Base-by-base conservation (phyloP, 2,888 invertebrate genomes). In the Lottia gigantea region DNA sequence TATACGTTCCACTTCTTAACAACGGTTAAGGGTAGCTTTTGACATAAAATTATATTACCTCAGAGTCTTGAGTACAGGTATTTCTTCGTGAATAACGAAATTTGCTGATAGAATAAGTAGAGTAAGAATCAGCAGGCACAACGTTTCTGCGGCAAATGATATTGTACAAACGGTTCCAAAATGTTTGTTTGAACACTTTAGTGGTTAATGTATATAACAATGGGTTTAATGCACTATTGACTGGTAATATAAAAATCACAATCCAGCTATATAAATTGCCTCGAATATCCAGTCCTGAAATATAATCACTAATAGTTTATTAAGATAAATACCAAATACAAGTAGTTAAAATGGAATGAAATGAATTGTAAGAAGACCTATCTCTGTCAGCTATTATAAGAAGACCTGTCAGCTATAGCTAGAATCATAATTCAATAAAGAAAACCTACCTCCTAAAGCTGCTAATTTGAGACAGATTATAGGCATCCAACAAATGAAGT, bases 401-500 rank as follows among this genome's bases (percentile, higher is more conserved):
- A n/a, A n/a, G n/a, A n/a, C n/a, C 31, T 31, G 31, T 31, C 31
- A 31, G 2, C n/a, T n/a, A n/a, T 31, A 31, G 31, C 40, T 8
- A 40, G 7, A 40, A 40, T 11, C 1, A 40, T 40, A 40, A 40
- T 40, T 4, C 11, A 40, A 40, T 40, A 11, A 19, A 26, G 25
- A 47, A 45, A 15, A 47, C 73, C 71, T 67, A 80, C 80, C 80
- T 66, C 72, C 46, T 12, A 80, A 61, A 31, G 80, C 79, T 26
- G 74, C 49, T 11, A 78, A 66, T 55, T 80, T 80, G 49, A 80
- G 73, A 26, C 74, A 71, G 63, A 80, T 80, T 66, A 80, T 75
- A 16, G 80, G 80, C 12, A 76, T 66, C 80, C 80, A 80, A 55
- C 80, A 80, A 26, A 77, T 55, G 62, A 77, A 77, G 70, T 80